Conservation (phyloP, 2,888 invertebrate species). For the Euplexia lucipara region DNA sequence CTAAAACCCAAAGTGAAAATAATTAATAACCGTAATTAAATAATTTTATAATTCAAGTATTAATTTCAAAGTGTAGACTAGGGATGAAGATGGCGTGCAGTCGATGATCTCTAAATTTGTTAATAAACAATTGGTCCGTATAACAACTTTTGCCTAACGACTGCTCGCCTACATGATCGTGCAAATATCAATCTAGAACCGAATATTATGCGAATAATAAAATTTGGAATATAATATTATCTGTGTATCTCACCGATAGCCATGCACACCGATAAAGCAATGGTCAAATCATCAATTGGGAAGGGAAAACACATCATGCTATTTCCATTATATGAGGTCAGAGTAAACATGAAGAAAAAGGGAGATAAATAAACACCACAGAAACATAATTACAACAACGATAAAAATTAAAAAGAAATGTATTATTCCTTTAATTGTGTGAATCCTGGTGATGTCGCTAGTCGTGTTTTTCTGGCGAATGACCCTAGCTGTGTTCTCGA, state of each 20-base stretch:
- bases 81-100: slow-evolving; percentile 82
- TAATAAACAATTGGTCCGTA: slow-evolving; percentile 44
- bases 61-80: slow-evolving; percentile 87
- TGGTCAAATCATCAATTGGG: slow-evolving; percentile 71
- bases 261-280: slow-evolving; percentile 88
- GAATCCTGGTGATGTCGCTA: slow-evolving; percentile 69
- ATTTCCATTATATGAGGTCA: slow-evolving; percentile 86
- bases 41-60: slow-evolving; percentile 23
- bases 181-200: slow-evolving; percentile 78
- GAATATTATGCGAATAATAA: slow-evolving; percentile 73
- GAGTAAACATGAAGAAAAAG: slow-evolving; percentile 75
- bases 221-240: slow-evolving; percentile 77
- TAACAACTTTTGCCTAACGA: slow-evolving; percentile 72
- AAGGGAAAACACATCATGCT: slow-evolving; percentile 81
- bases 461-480: slow-evolving; percentile 70
- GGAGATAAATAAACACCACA: slow-evolving; percentile 74
- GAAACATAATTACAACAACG: slow-evolving; percentile 76
- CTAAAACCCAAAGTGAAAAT: slow-evolving; percentile 38
- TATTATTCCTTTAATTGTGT: slow-evolving; percentile 67
- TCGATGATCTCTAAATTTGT: slow-evolving; percentile 73
- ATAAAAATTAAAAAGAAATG: slow-evolving; percentile 68
- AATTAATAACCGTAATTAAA: slow-evolving; percentile 7
- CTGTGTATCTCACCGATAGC: slow-evolving; percentile 80
- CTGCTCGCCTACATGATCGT: slow-evolving; percentile 85
- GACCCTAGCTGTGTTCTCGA: slow-evolving; percentile 66